Evolutionary conservation across 35 echinoderm and acorn worm genomes (phyloP).

Genomic region (Heliocidaris tuberculata): DNA sequence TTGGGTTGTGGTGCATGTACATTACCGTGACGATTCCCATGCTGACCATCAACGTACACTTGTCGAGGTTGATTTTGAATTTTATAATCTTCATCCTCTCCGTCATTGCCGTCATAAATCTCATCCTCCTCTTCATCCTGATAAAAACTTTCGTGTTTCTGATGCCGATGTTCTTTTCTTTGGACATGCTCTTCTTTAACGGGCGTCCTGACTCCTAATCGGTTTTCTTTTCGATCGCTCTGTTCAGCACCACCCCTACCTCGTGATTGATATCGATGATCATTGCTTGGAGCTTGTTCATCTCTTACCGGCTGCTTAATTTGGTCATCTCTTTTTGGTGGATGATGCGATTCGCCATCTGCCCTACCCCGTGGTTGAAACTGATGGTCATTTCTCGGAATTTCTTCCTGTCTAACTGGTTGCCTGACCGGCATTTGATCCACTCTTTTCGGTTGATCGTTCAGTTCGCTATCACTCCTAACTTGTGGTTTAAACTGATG

Average conservation of each 20-base stretch:
- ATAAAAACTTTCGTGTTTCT: background rate
- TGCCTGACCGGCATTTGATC: background rate
- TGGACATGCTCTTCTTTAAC: background rate
- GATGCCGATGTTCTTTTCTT: background rate
- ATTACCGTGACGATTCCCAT: background rate
- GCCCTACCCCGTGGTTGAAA: background rate
- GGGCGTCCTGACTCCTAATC: background rate
- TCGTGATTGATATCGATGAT: background rate
- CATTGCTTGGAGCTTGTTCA: background rate
- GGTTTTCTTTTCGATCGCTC: background rate
- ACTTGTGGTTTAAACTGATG: background rate
- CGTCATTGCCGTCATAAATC: background rate
- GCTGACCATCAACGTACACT: background rate
- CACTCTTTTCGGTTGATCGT: background rate
- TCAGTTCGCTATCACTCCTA: too few relatives aligned
- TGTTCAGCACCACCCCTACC: too few relatives aligned
- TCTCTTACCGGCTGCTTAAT: background rate
- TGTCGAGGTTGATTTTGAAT: background rate
- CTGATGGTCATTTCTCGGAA: background rate
- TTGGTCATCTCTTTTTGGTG: background rate
- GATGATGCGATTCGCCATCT: background rate
- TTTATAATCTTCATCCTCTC: background rate
- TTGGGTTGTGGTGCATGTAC: background rate
- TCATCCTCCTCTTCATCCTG: background rate
- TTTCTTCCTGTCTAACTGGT: background rate